Evolutionary conservation across 1,140 invertebrate species (phyloP).

Genomic region (Magallana ariakensis): DNA sequence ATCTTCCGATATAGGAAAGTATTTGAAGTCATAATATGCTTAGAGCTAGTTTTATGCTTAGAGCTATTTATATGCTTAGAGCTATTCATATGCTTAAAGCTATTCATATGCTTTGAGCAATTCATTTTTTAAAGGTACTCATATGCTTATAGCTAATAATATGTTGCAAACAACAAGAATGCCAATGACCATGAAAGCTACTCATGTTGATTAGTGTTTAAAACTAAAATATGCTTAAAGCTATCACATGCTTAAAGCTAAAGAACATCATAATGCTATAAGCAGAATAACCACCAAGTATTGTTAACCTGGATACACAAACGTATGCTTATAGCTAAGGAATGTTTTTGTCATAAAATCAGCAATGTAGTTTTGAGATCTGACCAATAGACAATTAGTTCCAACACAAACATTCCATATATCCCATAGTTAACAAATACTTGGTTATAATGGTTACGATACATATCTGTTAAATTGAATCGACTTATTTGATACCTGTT

Average conservation of each 20-base stretch:
- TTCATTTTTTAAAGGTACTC: not conserved
- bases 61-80: no score
- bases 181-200: not conserved
- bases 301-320: not conserved
- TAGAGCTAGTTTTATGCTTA: not conserved
- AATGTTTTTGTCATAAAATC: not conserved
- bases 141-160: not conserved
- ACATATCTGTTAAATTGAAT: not conserved
- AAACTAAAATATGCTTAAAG: not conserved
- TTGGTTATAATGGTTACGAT: not conserved
- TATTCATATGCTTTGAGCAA: no score
- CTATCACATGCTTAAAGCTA: not conserved
- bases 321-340: not conserved
- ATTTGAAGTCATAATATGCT: not conserved
- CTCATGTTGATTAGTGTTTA: not conserved
- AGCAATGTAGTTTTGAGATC: not conserved
- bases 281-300: not conserved
- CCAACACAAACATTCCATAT: not conserved
- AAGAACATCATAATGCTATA: not conserved
- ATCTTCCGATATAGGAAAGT: not conserved
- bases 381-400: not conserved
- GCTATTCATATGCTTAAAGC: no score
- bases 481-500: conserved; percentile 5
- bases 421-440: not conserved
- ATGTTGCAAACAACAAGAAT: not conserved